Evolutionary conservation across 2,113 vertebrate genomes (phyloP).

Genomic region (Ginglymostoma cirratum): DNA sequence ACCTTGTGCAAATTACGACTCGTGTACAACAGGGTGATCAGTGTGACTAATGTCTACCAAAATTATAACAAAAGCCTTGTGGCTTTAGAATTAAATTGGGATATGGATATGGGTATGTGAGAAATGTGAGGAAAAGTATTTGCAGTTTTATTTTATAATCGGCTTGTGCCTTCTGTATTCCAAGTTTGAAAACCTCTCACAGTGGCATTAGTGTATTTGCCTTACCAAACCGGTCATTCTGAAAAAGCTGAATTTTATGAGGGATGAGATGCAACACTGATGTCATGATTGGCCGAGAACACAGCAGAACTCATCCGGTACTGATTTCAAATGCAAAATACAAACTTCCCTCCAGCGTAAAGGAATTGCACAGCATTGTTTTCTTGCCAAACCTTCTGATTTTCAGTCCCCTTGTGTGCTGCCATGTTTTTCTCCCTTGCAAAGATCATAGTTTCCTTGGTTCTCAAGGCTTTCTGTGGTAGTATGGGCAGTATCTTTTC

Average conservation of each 20-base stretch:
- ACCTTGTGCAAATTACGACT: background rate
- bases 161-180: background rate
- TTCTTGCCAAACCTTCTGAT: conserved; percentile 19
- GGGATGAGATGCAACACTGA: conserved; percentile 20
- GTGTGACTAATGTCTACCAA: background rate
- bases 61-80: background rate
- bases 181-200: background rate
- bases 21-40: background rate
- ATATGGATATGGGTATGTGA: background rate
- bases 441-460: background rate
- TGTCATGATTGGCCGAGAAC: background rate
- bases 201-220: background rate
- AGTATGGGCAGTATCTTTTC: background rate
- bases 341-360: background rate
- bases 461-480: background rate
- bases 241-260: background rate
- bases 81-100: background rate
- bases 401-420: conserved; percentile 16
- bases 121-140: background rate
- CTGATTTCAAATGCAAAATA: conserved; percentile 26
- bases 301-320: conserved; percentile 2
- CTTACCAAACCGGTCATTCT: background rate
- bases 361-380: conserved; percentile 9
- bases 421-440: conserved; percentile 3
- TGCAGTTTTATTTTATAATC: conserved; percentile 2